Conservation (phyloP, 2,888 invertebrate genomes). For the Lithodes maja region DNA sequence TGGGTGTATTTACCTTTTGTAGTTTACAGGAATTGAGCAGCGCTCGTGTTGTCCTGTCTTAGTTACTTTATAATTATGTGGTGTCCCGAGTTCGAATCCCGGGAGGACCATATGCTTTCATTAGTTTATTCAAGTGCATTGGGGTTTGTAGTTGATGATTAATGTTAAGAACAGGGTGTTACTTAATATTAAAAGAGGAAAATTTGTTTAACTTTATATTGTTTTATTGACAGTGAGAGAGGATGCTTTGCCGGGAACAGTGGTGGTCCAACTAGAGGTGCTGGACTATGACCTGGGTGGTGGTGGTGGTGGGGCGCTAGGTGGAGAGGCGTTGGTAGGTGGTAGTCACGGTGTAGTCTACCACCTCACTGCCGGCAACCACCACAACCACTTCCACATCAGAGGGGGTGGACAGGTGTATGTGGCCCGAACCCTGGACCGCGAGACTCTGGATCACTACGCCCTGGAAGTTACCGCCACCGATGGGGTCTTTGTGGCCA, state of each 20-base stretch:
- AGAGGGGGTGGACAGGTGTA: conserved; percentile 90
- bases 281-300: conserved; percentile 82
- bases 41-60: no score
- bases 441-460: conserved; percentile 85
- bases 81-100: no score
- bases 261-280: conserved; percentile 81
- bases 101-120: no score
- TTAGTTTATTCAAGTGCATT: no score
- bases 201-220: background rate
- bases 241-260: conserved; percentile 85
- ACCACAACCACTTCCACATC: conserved; percentile 89
- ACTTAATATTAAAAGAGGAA: conserved; percentile 56
- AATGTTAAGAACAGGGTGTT: no score
- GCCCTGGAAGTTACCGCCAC: conserved; percentile 88
- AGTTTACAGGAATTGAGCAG: no score
- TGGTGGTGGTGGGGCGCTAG: conserved; percentile 73
- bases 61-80: no score
- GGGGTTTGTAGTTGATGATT: no score
- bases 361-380: conserved; percentile 89
- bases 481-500: conserved; percentile 91
- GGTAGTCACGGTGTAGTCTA: conserved; percentile 79
- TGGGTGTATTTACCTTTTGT: no score
- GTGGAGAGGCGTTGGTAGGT: conserved; percentile 54
- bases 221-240: conserved; percentile 79
- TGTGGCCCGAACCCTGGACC: conserved; percentile 87